Conservation (phyloP, 2,113 vertebrate species). For the Empidonax alnorum region DNA sequence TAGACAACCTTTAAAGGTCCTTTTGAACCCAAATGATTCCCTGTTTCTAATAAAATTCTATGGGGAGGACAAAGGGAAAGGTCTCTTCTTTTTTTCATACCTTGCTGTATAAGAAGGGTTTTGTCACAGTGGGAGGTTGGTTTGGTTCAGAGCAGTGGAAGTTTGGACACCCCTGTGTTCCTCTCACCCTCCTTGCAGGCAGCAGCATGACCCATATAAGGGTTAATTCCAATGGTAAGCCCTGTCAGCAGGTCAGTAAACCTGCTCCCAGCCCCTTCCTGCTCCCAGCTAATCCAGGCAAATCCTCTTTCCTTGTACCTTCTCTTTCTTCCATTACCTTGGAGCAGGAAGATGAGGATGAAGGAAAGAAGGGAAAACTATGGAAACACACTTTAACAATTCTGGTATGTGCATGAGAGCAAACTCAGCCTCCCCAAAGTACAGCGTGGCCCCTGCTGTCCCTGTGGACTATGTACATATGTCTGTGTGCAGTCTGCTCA, state of each 20-base stretch:
- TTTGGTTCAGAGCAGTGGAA: not conserved
- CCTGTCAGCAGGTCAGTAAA: not conserved
- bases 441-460: fast-evolving
- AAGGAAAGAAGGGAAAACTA: not conserved
- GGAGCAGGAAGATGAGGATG: not conserved
- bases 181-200: fast-evolving
- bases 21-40: not conserved
- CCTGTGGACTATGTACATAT: not conserved
- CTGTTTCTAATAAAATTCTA: not conserved
- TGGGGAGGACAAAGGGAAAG: not conserved
- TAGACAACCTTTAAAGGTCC: not conserved
- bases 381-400: not conserved
- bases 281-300: constrained; percentile 11
- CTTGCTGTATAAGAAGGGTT: not conserved
- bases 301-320: constrained; percentile 34
- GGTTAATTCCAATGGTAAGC: not conserved
- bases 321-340: not conserved
- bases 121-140: not conserved
- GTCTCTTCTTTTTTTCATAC: not conserved
- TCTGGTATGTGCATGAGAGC: not conserved
- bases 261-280: not conserved
- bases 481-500: not conserved
- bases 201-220: not conserved
- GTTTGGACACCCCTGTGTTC: not conserved
- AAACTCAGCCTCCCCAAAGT: not conserved